phyloP scores from a whole-genome alignment of 2,888 invertebrate genomes.

The Drosophila nr. fundita region DNA sequence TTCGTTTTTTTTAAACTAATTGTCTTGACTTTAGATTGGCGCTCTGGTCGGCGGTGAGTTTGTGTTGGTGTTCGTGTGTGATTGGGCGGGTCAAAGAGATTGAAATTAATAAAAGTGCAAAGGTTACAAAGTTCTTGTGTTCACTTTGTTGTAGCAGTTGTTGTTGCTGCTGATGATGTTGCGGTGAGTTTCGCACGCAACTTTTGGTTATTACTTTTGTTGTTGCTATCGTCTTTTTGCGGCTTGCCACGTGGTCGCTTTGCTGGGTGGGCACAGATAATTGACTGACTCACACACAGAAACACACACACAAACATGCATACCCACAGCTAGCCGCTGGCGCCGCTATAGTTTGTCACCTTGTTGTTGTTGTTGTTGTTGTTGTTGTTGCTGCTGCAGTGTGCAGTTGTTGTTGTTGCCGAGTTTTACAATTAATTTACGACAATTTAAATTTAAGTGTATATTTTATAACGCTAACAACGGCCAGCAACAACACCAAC shows the following conservation, averaged over 20 bases:
- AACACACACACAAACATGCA: constrained; percentile 8
- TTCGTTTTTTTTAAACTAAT: constrained; percentile 33
- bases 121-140: constrained; percentile 69
- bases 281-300: constrained; percentile 42
- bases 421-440: constrained; percentile 68
- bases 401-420: constrained; percentile 12
- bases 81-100: constrained; percentile 50
- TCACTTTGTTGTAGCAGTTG: constrained; percentile 29
- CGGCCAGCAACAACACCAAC: constrained; percentile 5
- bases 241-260: constrained; percentile 55
- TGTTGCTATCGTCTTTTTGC: constrained; percentile 38
- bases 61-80: constrained; percentile 12
- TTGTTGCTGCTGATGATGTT: constrained; percentile 20
- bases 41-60: background rate
- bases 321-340: background rate
- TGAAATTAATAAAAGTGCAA: constrained; percentile 73
- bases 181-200: constrained; percentile 45
- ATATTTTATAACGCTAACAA: constrained; percentile 53
- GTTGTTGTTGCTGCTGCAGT: constrained; percentile 10
- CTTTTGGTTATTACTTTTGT: constrained; percentile 46
- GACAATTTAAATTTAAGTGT: constrained; percentile 72
- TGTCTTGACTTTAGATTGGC: constrained; percentile 29
- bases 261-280: constrained; percentile 55
- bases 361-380: constrained; percentile 14
- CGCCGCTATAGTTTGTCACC: constrained; percentile 10